Percentiles rank a stretch among this genome's conserved stretches.
These are phyloP conservation scores for Parapristionchus giblindavisi DNA, from an alignment of 2,888 invertebrate species.

Conservation along the genomic window DNA sequence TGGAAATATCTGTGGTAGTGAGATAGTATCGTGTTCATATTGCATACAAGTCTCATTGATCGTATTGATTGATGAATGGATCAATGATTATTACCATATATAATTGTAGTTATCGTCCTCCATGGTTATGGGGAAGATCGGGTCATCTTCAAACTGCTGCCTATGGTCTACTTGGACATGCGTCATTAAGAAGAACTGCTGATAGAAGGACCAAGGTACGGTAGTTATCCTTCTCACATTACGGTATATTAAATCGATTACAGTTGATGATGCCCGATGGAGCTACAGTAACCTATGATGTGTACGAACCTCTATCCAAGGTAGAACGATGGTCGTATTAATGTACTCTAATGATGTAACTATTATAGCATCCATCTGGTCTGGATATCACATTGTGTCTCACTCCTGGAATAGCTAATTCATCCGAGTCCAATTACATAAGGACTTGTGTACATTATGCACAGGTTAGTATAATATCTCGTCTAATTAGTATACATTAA, in stretches of 20 bases:
- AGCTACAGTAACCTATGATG: constrained; percentile 89
- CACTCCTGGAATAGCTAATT: constrained; percentile 91
- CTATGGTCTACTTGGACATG: constrained; percentile 80
- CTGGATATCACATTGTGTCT: constrained; percentile 76
- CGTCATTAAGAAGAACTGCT: constrained; percentile 78
- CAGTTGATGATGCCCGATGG: constrained; percentile 80
- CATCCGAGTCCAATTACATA: constrained; percentile 91
- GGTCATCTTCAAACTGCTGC: constrained; percentile 92
- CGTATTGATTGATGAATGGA: neutral
- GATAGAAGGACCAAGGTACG: constrained; percentile 21
- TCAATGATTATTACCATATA: neutral
- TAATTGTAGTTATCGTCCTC: constrained; percentile 54
- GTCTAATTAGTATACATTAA: no score
- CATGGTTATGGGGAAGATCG: constrained; percentile 87
- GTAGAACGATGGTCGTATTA: constrained; percentile 32
- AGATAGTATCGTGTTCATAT: neutral
- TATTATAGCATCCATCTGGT: constrained; percentile 33
- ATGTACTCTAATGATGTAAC: neutral
- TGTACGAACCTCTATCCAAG: constrained; percentile 84
- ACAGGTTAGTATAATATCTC: constrained; percentile 76
- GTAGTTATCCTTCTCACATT: neutral
- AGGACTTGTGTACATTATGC: constrained; percentile 91
- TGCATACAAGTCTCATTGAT: neutral
- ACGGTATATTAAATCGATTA: neutral
- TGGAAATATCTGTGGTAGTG: neutral